These are phyloP conservation scores for Drosophila demipolita DNA, from an alignment of 2,888 invertebrate species.

Conservation along the genomic window DNA sequence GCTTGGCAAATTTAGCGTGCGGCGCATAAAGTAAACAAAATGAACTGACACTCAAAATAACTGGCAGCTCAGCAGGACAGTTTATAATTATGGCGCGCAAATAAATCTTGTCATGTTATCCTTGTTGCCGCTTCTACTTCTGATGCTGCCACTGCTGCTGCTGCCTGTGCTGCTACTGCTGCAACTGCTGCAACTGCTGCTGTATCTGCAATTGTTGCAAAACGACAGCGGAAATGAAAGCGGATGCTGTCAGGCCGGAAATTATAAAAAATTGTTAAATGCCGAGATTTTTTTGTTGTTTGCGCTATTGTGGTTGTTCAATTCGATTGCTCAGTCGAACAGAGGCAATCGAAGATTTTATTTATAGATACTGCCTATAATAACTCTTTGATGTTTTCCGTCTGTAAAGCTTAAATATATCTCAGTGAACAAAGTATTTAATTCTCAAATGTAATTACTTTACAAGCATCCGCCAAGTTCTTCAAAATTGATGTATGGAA, in stretches of 20 bases:
- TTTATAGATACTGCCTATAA: background rate
- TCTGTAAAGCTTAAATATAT: background rate
- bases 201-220: slow-evolving; percentile 45
- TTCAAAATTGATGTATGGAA: background rate
- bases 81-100: slow-evolving; percentile 71
- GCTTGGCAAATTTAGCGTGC: slow-evolving; percentile 55
- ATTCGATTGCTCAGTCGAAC: slow-evolving; percentile 32
- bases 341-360: slow-evolving; percentile 13
- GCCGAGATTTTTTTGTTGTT: slow-evolving; percentile 39
- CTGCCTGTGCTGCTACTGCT: slow-evolving; percentile 4
- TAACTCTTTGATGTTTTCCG: background rate
- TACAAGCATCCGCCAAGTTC: background rate
- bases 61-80: slow-evolving; percentile 58
- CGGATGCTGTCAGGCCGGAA: slow-evolving; percentile 60
- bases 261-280: slow-evolving; percentile 73
- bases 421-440: background rate
- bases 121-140: slow-evolving; percentile 12
- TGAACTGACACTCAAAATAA: slow-evolving; percentile 67
- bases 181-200: slow-evolving; percentile 1
- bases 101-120: slow-evolving; percentile 58
- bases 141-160: background rate
- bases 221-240: slow-evolving; percentile 54
- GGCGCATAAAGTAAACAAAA: slow-evolving; percentile 69
- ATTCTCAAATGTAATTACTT: background rate
- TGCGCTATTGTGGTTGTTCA: slow-evolving; percentile 34